Base-by-base conservation (phyloP, 2,797 vertebrate genomes). In the Enteromius radiatus region DNA sequence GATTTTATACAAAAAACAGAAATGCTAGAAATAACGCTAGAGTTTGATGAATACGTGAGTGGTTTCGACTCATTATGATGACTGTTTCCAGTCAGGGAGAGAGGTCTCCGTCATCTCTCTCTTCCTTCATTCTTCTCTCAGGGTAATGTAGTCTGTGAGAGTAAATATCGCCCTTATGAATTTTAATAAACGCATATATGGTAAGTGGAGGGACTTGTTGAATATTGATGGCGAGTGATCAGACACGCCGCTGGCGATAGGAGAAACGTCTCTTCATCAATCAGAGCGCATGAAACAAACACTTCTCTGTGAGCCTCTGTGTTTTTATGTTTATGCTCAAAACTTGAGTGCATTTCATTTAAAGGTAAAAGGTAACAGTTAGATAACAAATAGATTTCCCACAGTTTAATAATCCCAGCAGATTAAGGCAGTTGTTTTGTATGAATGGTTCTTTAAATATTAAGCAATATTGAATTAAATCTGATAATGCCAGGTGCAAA, bases 131-230 rank as follows among this genome's bases (percentile, higher is more conserved):
- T 63, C 43, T 49, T 78, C 68, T 78, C 76, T 78, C 79, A 90
- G 89, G 88, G 71, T 82, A 86, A 89, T 91, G 89, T 88, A 91
- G 84, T 86, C 90, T 86, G 63, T 54, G 63, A 81, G 49, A 80
- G 92, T 93, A 94, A 94, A 94, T 94, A 94, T 95, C 92, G 91
- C 90, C 91, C 93, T 93, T 95, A 94, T 90, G 93, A 95, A 95
- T 92, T 92, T 93, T 95, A 92, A 94, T 94, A 93, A 94, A 87
- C 21, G 47, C 90, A 92, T 87, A 88, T 86, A 88, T 85, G 84
- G 67, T 84, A 84, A 76, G 83, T 76, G 76, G 77, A 77, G 84
- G 52, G 74, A 78, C 33, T 89, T 92, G 92, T 93, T 95, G 93
- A 94, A 95, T 95, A 95, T 95, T 94, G 92, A 95, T 95, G 93